phyloP scores from a whole-genome alignment of 1,140 invertebrate species.

The Penaeus japonicus region DNA sequence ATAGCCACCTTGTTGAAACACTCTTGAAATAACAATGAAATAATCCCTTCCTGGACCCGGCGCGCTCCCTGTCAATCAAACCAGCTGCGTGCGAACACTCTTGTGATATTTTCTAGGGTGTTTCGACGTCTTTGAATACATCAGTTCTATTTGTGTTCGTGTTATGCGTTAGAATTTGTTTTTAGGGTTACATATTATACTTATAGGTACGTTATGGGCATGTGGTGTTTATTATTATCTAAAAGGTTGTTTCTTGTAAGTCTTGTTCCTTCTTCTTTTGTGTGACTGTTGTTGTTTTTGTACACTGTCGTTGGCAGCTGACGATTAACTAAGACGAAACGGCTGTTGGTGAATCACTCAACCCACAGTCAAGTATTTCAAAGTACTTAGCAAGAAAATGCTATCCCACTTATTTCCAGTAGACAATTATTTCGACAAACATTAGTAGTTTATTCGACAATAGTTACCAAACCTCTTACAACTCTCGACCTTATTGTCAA shows the following conservation, averaged over 20 bases:
- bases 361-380: constrained; percentile 42
- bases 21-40: constrained; percentile 53
- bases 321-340: constrained; percentile 35
- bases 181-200: too few relatives aligned
- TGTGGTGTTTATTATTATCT: too few relatives aligned
- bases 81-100: background rate
- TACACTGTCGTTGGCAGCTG: constrained; percentile 20
- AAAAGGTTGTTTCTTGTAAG: background rate
- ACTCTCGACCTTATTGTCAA: background rate
- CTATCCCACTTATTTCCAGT: background rate
- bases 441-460: too few relatives aligned
- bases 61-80: constrained; percentile 39
- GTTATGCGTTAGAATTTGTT: too few relatives aligned
- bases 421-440: background rate
- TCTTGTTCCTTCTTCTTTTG: background rate
- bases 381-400: background rate
- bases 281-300: background rate
- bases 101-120: background rate
- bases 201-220: too few relatives aligned
- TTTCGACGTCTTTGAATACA: background rate
- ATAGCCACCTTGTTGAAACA: constrained; percentile 53
- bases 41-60: constrained; percentile 26
- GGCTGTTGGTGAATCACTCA: constrained; percentile 47
- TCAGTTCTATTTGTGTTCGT: too few relatives aligned
- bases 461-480: background rate